A percentile compares a stretch with the other conserved stretches of the same genome.
Evolutionary conservation across 2,113 vertebrate species (phyloP).

Genomic region (pig (Sus scrofa)): DNA sequence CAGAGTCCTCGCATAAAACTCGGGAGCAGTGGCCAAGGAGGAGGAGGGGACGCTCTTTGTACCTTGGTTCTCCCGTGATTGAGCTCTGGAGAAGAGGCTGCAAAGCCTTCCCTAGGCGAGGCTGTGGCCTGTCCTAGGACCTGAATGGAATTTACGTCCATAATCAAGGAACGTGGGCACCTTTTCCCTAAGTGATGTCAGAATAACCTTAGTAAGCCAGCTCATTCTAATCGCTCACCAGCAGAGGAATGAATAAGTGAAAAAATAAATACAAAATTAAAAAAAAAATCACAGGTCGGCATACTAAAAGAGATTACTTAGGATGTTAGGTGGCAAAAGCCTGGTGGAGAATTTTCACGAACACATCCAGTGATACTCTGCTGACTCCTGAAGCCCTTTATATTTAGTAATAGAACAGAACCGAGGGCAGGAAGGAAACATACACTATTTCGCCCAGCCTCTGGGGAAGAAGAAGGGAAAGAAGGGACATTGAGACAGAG

Average conservation of each 20-base stretch:
- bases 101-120: neutral
- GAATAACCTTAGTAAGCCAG: neutral
- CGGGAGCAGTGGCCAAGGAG: neutral
- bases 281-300: neutral
- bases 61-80: neutral
- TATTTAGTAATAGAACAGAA: accelerated
- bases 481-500: accelerated
- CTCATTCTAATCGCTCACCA: neutral
- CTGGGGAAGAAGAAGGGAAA: neutral
- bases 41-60: neutral
- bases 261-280: too few species aligned
- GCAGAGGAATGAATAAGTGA: neutral
- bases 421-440: neutral
- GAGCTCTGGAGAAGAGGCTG: neutral
- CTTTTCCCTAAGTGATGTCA: neutral
- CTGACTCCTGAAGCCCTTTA: neutral
- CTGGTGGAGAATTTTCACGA: neutral
- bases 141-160: neutral
- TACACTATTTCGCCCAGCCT: accelerated
- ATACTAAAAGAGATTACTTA: neutral
- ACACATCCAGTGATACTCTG: accelerated
- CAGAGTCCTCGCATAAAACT: neutral
- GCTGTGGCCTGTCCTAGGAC: neutral
- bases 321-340: neutral
- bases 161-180: accelerated